Percentiles rank a stretch among this genome's conserved stretches.
Conservation (phyloP, 2,113 vertebrate genomes). For the Pipa parva region DNA sequence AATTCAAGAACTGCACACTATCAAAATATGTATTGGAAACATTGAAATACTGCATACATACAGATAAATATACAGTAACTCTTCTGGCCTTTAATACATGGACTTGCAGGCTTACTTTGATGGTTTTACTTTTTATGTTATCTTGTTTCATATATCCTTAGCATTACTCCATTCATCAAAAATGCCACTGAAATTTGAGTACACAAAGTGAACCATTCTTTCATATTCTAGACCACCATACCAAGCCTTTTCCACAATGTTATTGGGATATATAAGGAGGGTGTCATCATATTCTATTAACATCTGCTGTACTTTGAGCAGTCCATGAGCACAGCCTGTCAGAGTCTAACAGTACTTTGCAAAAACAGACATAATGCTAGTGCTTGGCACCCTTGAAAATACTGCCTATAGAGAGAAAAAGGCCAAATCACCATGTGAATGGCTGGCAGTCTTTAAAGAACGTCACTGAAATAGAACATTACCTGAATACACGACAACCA, state of each 20-base stretch:
- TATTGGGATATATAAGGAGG: background rate
- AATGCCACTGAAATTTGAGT: no score
- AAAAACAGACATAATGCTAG: background rate
- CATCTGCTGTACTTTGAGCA: background rate
- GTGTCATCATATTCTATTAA: slow-evolving; percentile 16
- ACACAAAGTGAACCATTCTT: no score
- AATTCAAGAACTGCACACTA: no score
- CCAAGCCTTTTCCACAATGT: background rate
- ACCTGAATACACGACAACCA: background rate
- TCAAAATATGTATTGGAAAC: no score
- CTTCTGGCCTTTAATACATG: no score
- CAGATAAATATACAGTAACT: no score
- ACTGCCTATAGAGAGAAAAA: background rate
- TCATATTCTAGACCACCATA: background rate
- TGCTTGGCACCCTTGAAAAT: slow-evolving; percentile 5
- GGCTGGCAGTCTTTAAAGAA: background rate
- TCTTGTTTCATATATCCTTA: no score
- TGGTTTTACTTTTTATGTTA: no score
- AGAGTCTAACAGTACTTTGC: background rate
- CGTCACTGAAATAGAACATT: background rate
- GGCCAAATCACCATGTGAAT: background rate
- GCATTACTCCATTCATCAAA: no score
- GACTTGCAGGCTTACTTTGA: no score
- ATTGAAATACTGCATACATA: no score
- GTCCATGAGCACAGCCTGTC: slow-evolving; percentile 4